A percentile compares a stretch with the other conserved stretches of the same genome.
Evolutionary conservation across 2,797 vertebrate species (phyloP).

Genomic region (Syncerus caffer): DNA sequence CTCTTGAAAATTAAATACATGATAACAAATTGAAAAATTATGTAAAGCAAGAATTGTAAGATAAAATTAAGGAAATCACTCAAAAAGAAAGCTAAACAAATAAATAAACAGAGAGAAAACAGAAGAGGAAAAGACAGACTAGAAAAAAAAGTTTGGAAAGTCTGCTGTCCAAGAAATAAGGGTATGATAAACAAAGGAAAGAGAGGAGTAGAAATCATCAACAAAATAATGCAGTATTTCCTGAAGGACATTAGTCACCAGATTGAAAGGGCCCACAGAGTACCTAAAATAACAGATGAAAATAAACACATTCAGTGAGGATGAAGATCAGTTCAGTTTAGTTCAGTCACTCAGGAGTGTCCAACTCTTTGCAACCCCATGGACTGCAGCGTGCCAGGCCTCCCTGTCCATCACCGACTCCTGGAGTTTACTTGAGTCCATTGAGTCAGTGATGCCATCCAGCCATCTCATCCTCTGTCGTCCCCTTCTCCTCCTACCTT

Average conservation of each 20-base stretch:
- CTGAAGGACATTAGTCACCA: background rate
- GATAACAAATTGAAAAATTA: background rate
- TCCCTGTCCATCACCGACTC: background rate
- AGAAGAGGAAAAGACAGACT: background rate
- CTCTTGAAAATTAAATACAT: background rate
- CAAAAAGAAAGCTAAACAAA: background rate
- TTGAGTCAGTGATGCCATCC: background rate
- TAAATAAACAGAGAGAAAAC: background rate
- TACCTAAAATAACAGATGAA: background rate
- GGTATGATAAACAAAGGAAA: background rate
- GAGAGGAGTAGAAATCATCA: background rate
- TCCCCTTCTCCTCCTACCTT: background rate
- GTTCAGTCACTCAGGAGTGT: background rate
- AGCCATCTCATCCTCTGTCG: background rate
- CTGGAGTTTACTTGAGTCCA: background rate
- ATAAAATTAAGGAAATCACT: background rate
- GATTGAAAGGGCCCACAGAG: background rate
- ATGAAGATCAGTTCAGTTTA: background rate
- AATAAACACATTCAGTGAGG: background rate
- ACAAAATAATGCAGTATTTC: background rate
- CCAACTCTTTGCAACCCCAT: accelerated
- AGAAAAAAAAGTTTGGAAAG: background rate
- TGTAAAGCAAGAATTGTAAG: background rate
- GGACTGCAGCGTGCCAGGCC: background rate
- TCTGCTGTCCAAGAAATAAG: background rate